A percentile compares a stretch with the other conserved stretches of the same genome.
These are phyloP conservation scores for Bombus waltoni DNA, from an alignment of 1,140 invertebrate genomes.

Conservation along the genomic window DNA sequence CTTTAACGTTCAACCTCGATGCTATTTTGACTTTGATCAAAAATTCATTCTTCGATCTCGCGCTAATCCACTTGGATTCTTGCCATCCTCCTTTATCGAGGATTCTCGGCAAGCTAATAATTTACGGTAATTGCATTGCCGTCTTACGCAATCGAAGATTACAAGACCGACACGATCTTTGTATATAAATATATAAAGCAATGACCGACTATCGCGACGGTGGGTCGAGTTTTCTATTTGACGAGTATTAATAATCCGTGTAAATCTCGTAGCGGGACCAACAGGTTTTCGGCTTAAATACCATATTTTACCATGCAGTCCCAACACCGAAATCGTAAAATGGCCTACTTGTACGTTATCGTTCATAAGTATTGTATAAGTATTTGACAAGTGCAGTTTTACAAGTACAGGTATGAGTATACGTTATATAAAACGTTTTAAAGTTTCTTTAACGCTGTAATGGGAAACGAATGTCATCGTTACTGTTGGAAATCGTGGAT, in stretches of 20 bases:
- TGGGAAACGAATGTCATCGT: too few species aligned
- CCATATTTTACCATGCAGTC: background rate
- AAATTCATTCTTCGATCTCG: background rate
- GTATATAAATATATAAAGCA: background rate
- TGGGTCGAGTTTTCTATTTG: slow-evolving; percentile 15
- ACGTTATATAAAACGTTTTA: background rate
- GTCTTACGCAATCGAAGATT: background rate
- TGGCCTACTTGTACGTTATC: background rate
- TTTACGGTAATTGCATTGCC: background rate
- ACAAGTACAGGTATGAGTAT: too few species aligned
- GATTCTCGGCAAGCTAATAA: background rate
- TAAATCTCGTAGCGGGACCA: slow-evolving; percentile 43
- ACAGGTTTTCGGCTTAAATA: slow-evolving; percentile 31
- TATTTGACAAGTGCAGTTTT: too few species aligned
- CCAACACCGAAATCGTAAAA: background rate
- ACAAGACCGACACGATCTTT: background rate
- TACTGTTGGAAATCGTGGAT: too few species aligned
- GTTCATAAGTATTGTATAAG: background rate
- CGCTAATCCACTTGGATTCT: background rate
- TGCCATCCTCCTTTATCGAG: too few species aligned
- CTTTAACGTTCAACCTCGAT: background rate
- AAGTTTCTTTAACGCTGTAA: background rate
- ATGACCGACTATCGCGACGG: too few species aligned
- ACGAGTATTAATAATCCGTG: slow-evolving; percentile 39
- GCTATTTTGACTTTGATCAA: background rate